Evolutionary conservation across 2,113 vertebrate species (phyloP), one percentile per base, ranked within the genome.

Genomic region (Caretta caretta): DNA sequence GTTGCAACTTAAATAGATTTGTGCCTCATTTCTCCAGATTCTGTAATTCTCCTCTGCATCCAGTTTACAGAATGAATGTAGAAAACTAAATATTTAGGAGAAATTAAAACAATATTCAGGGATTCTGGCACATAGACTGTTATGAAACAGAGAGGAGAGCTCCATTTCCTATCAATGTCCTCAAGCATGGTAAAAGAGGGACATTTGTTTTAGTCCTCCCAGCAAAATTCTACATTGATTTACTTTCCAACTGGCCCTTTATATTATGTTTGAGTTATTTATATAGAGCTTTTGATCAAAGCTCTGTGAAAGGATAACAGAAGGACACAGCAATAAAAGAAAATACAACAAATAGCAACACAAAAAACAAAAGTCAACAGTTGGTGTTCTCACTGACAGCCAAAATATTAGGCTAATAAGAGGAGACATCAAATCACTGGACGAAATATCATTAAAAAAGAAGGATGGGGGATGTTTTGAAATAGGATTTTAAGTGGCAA

Each of bases 261-360:
- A 75, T 6, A n/a, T 22, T 89, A 8, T 84, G 89, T 80, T 94
- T 96, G 48, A 92, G 62, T 93, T 93, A 94, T 87, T 96, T 92
- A 86, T 94, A 82, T 51, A 91, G 69, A 80, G 91, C 83, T 94
- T 88, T 80, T 80, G 38, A 89, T 79, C 48, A 89, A 86, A 93
- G 56, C 87, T 56, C 84, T 56, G 2, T 22, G 79, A 90, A 96
- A 97, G 92, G 83, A 88, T 93, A 93, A 88, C 49, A 93, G 91
- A 94, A 96, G 85, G 84, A 90, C 90, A 86, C 13, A 78, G 84
- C 78, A 93, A 91, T 96, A 97, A 97, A 96, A 79, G 3, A 3
- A 90, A 93, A 6, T 84, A 49, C 56, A 84, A 96, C 87, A 95
- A 95, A 95, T 90, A 92, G 2, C 53, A 85, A 57, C 88, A 57